Conservation (phyloP, 2,888 invertebrate genomes). For the Darwinula stevensoni region DNA sequence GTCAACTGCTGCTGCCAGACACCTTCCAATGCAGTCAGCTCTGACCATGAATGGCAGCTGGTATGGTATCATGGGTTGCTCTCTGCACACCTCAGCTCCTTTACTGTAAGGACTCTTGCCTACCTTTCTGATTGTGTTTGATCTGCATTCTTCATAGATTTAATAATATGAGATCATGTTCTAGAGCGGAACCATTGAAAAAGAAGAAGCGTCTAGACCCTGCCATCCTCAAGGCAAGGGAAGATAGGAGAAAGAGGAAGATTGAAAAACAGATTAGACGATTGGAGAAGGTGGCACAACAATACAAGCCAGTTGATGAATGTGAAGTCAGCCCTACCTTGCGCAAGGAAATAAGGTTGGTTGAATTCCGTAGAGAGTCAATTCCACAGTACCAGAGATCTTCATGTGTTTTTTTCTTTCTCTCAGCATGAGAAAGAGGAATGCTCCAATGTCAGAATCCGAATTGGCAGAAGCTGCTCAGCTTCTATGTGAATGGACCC, state of each 20-base stretch:
- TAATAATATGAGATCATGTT: slow-evolving; percentile 6
- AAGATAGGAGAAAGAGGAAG: slow-evolving; percentile 47
- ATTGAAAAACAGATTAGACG: slow-evolving; percentile 58
- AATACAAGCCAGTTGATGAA: slow-evolving; percentile 71
- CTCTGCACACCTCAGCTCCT: too few species aligned
- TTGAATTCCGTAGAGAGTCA: slow-evolving; percentile 7
- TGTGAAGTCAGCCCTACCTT: slow-evolving; percentile 37
- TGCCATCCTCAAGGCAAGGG: slow-evolving; percentile 39
- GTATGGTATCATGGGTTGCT: too few species aligned
- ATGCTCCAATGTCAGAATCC: slow-evolving; percentile 22
- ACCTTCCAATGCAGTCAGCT: too few species aligned
- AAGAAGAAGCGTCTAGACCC: slow-evolving; percentile 68
- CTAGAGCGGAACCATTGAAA: slow-evolving; percentile 57
- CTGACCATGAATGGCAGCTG: too few species aligned
- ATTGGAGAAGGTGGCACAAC: slow-evolving; percentile 44
- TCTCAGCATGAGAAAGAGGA: slow-evolving; percentile 23
- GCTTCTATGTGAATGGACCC: slow-evolving; percentile 42
- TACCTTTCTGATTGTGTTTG: too few species aligned
- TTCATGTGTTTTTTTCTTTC: slow-evolving; percentile 9
- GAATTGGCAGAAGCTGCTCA: slow-evolving; percentile 29
- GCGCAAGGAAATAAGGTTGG: slow-evolving; percentile 30
- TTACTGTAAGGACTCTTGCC: too few species aligned
- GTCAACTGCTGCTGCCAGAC: too few species aligned
- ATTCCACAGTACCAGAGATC: not conserved
- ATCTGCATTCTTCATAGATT: too few species aligned